Percentiles rank a stretch among this genome's conserved stretches.
phyloP scores from a whole-genome alignment of 2,888 invertebrate species.

The Nebria brevicollis region DNA sequence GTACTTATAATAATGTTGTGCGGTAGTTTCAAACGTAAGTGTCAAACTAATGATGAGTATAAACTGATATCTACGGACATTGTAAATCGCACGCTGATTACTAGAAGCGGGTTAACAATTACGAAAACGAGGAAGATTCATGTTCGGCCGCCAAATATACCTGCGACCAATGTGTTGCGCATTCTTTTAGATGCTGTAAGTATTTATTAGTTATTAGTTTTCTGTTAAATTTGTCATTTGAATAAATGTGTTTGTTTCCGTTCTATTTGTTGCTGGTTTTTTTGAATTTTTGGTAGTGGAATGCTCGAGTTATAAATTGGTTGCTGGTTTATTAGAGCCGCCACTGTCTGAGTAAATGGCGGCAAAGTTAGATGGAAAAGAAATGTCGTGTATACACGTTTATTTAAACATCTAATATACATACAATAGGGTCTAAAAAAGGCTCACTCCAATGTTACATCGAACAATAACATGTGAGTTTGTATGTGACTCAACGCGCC shows the following conservation, averaged over 20 bases:
- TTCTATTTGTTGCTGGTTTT: not conserved
- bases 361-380: conserved; percentile 16
- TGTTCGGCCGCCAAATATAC: conserved; percentile 33
- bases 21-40: conserved; percentile 42
- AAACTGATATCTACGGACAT: conserved; percentile 27
- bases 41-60: conserved; percentile 38
- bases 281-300: not conserved
- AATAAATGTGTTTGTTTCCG: not conserved
- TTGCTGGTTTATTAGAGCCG: conserved; percentile 22
- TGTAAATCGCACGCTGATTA: not conserved
- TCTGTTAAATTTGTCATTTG: not conserved
- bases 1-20: conserved; percentile 34
- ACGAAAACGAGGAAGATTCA: conserved; percentile 27
- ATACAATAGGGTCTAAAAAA: conserved; percentile 38
- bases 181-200: conserved; percentile 44
- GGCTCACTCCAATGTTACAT: not conserved
- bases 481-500: not conserved
- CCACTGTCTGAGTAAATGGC: conserved; percentile 2
- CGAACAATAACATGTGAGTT: conserved; percentile 31
- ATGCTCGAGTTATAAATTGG: conserved; percentile 24
- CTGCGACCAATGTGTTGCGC: conserved; percentile 33
- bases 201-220: not conserved
- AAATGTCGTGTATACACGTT: not conserved
- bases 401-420: conserved; percentile 34
- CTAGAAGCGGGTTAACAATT: not conserved